phyloP scores from a whole-genome alignment of 2,888 invertebrate genomes.

The Yponomeuta plumbellus region DNA sequence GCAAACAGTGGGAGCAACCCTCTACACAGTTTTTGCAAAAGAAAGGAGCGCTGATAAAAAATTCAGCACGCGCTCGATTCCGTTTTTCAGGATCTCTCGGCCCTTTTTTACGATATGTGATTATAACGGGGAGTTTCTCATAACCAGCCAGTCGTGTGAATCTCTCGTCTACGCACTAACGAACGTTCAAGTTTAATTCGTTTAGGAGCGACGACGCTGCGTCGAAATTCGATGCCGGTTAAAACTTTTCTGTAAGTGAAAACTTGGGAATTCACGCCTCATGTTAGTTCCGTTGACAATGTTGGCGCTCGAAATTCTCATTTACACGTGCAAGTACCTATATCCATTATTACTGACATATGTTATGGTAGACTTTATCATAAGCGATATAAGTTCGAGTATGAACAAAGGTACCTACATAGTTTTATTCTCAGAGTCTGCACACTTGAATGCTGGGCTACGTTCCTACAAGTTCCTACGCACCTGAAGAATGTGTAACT shows the following conservation, averaged over 20 bases:
- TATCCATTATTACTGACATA: too few species aligned
- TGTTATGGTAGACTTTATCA: background rate
- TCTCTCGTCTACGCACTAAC: background rate
- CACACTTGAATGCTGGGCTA: background rate
- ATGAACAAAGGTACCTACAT: background rate
- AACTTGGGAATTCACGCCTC: constrained; percentile 37
- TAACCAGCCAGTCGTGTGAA: constrained; percentile 17
- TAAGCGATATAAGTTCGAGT: background rate
- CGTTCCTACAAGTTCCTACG: background rate
- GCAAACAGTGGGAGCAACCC: constrained; percentile 41
- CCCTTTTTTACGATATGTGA: constrained; percentile 46
- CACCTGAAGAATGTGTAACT: background rate
- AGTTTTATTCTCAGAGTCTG: background rate
- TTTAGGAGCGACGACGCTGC: constrained; percentile 24
- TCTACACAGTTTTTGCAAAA: constrained; percentile 44
- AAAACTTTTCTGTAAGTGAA: constrained; percentile 32
- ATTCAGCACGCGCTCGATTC: constrained; percentile 54
- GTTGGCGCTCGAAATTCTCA: constrained; percentile 11
- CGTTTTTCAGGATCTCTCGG: constrained; percentile 46
- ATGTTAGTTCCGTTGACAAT: constrained; percentile 28
- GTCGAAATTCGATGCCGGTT: constrained; percentile 33
- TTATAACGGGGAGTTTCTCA: constrained; percentile 34
- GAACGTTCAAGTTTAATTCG: constrained; percentile 21
- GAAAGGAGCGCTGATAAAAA: constrained; percentile 54
- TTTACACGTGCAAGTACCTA: background rate